Conservation (phyloP, 2,888 invertebrate species). For the Melanostoma mellinum region DNA sequence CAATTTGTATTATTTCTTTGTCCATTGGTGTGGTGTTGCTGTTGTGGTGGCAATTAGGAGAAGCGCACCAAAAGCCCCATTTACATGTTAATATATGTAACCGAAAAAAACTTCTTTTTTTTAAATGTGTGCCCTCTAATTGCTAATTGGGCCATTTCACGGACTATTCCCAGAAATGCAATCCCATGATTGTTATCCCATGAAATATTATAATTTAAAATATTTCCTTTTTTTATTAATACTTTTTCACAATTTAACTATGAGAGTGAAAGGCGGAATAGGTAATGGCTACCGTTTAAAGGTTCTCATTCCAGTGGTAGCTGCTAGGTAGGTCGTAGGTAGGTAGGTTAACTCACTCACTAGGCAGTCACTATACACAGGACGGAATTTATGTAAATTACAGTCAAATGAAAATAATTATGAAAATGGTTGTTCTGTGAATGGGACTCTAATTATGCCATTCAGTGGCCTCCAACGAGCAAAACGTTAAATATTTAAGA, state of each 20-base stretch:
- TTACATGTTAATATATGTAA: constrained; percentile 31
- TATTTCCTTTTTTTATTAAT: constrained; percentile 32
- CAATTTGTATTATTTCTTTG: constrained; percentile 6
- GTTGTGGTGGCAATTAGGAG: constrained; percentile 50
- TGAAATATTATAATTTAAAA: constrained; percentile 62
- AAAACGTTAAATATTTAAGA: constrained; percentile 58
- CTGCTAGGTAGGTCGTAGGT: too few species aligned
- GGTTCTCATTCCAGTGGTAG: constrained; percentile 8
- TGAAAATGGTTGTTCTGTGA: constrained; percentile 65
- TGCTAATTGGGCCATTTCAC: constrained; percentile 72
- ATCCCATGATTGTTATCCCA: constrained; percentile 52
- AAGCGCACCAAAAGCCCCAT: constrained; percentile 41
- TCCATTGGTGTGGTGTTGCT: neutral
- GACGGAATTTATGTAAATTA: constrained; percentile 65
- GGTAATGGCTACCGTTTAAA: constrained; percentile 68
- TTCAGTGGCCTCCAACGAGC: constrained; percentile 60
- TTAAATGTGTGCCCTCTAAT: constrained; percentile 56
- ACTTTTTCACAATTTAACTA: constrained; percentile 27
- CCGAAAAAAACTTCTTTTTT: constrained; percentile 17
- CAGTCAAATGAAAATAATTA: constrained; percentile 59
- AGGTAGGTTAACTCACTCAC: neutral
- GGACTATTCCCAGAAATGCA: constrained; percentile 69
- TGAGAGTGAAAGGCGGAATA: constrained; percentile 51
- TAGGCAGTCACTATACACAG: constrained; percentile 7
- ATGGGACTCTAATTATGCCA: constrained; percentile 66